Conservation (phyloP, 2,888 invertebrate genomes). For the Drosophila barbarae region DNA sequence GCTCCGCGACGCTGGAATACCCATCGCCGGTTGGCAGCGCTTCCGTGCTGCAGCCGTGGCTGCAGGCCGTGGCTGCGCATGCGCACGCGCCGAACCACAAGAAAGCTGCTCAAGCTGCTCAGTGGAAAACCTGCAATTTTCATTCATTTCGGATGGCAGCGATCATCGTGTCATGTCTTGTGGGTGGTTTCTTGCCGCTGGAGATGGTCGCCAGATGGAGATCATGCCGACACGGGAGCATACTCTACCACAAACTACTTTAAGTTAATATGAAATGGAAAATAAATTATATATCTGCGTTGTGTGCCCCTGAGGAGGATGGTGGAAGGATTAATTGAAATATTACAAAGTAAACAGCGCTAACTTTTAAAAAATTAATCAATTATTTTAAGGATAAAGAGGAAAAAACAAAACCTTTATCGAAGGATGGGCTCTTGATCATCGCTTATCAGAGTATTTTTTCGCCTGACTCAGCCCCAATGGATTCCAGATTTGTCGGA, state of each 20-base stretch:
- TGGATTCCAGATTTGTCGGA: conserved; percentile 2
- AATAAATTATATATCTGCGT: background rate
- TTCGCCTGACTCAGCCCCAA: background rate
- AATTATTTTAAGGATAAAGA: background rate
- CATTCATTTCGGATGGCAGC: conserved; percentile 28
- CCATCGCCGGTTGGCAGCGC: conserved; percentile 49
- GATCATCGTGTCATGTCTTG: conserved; percentile 32
- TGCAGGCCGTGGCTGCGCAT: conserved; percentile 19
- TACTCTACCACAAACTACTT: background rate
- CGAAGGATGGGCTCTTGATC: background rate
- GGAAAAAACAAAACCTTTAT: background rate
- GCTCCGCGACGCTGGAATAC: conserved; percentile 43
- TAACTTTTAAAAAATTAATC: too few species aligned
- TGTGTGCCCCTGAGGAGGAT: background rate
- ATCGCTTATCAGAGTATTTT: background rate
- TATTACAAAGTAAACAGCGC: background rate
- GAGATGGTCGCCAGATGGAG: background rate
- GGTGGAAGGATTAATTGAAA: too few species aligned
- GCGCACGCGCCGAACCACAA: conserved; percentile 55
- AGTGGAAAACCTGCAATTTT: conserved; percentile 56
- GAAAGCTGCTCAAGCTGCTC: conserved; percentile 20
- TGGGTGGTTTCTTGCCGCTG: conserved; percentile 33
- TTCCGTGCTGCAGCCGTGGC: conserved; percentile 59
- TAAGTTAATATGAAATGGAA: background rate
- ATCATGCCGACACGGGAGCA: background rate